phyloP scores from a whole-genome alignment of 1,140 invertebrate genomes.

The Eupristina koningsbergeri region DNA sequence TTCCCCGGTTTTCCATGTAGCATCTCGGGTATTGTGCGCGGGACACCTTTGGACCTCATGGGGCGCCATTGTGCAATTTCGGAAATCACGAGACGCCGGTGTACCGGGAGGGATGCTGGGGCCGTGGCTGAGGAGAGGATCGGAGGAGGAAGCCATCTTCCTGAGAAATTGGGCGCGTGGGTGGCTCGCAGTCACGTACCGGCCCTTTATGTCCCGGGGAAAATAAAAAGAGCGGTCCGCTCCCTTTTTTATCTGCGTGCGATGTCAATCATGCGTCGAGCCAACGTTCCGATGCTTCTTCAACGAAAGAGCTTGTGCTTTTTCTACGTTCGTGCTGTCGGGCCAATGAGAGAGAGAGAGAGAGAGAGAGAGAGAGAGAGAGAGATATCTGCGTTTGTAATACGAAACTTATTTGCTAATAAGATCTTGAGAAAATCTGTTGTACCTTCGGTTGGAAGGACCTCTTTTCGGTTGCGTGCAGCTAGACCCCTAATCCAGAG shows the following conservation, averaged over 20 bases:
- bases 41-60: constrained; percentile 70
- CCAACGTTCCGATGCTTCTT: constrained; percentile 40
- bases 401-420: constrained; percentile 48
- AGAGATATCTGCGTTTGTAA: no score
- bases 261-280: constrained; percentile 25
- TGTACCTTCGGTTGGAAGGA: neutral
- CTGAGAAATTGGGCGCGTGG: constrained; percentile 62
- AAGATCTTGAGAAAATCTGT: constrained; percentile 31
- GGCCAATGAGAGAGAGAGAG: no score
- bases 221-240: constrained; percentile 6
- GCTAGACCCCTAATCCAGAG: no score
- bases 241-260: neutral
- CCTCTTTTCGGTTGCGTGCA: neutral
- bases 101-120: neutral
- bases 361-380: no score
- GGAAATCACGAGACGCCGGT: constrained; percentile 49
- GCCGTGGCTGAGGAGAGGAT: neutral
- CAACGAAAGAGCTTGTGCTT: neutral
- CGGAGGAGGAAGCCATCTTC: constrained; percentile 48
- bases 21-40: constrained; percentile 59
- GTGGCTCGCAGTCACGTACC: constrained; percentile 55
- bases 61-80: constrained; percentile 67
- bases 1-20: constrained; percentile 37
- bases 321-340: neutral
- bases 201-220: neutral